A percentile compares a stretch with the other conserved stretches of the same genome.
Conservation (phyloP, 2,113 vertebrate genomes). For the Hippocampus barbouri region DNA sequence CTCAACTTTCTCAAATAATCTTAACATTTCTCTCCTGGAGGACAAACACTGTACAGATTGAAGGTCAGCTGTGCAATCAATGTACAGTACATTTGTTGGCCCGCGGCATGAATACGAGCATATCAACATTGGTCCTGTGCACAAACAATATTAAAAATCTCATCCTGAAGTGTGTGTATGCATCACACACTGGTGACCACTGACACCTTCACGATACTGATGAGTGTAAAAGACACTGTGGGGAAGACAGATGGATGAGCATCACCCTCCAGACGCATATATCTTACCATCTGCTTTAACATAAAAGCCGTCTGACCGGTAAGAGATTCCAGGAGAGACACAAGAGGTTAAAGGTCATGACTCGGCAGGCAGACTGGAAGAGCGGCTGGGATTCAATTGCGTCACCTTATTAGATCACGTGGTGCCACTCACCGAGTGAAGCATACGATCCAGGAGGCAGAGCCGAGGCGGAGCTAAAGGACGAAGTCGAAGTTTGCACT, state of each 20-base stretch:
- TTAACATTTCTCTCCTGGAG: background rate
- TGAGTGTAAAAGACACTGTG: slow-evolving; percentile 8
- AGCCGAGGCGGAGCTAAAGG: slow-evolving; percentile 78
- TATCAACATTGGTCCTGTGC: background rate
- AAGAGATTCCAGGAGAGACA: slow-evolving; percentile 41
- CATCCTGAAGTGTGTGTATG: background rate
- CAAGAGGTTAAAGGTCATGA: slow-evolving; percentile 43
- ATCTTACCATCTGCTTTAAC: slow-evolving; percentile 63
- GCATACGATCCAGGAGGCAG: slow-evolving; percentile 86
- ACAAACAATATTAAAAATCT: background rate
- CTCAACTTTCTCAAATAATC: background rate
- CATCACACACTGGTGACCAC: slow-evolving; percentile 45
- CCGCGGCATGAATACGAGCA: background rate
- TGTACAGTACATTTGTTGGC: background rate
- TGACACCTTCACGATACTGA: slow-evolving; percentile 32
- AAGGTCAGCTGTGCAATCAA: background rate
- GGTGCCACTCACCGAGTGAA: slow-evolving; percentile 77
- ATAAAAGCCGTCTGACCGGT: slow-evolving; percentile 53
- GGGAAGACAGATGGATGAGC: slow-evolving; percentile 9
- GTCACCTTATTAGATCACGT: background rate
- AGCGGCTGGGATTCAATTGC: background rate
- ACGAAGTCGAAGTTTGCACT: slow-evolving; percentile 71
- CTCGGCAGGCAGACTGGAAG: background rate
- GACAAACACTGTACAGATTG: background rate
- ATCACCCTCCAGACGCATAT: slow-evolving; percentile 19